Conservation (phyloP, 2,113 vertebrate genomes). For the Phylloscopus trochilus region DNA sequence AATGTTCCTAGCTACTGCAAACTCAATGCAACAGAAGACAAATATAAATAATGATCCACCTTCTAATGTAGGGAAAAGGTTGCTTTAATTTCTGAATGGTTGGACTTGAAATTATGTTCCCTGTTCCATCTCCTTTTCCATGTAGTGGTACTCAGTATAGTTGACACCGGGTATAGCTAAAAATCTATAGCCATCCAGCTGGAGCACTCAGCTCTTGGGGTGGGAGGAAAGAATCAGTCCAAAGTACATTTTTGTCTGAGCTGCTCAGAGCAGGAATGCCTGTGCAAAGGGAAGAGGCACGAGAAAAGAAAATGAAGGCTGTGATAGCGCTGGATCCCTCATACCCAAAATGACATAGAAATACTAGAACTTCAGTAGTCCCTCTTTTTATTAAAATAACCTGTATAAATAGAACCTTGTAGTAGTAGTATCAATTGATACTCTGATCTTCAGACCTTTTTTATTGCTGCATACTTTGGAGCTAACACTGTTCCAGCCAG, state of each 20-base stretch:
- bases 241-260: not conserved
- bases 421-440: not conserved
- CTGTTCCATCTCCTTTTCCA: not conserved
- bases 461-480: not conserved
- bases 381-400: not conserved
- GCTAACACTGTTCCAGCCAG: not conserved
- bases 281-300: not conserved
- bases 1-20: not conserved
- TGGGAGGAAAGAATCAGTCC: not conserved
- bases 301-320: not conserved
- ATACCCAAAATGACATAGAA: not conserved
- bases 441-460: not conserved
- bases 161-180: not conserved
- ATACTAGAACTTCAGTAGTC: not conserved
- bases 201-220: not conserved
- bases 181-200: not conserved
- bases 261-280: rapidly evolving
- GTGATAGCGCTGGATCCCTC: not conserved
- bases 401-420: not conserved
- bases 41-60: not conserved
- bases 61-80: not conserved
- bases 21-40: not conserved
- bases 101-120: not conserved
- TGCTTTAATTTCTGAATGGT: not conserved
- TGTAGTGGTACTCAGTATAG: rapidly evolving